Conservation (phyloP, 1,140 invertebrate species). For the Chelonus insularis region DNA sequence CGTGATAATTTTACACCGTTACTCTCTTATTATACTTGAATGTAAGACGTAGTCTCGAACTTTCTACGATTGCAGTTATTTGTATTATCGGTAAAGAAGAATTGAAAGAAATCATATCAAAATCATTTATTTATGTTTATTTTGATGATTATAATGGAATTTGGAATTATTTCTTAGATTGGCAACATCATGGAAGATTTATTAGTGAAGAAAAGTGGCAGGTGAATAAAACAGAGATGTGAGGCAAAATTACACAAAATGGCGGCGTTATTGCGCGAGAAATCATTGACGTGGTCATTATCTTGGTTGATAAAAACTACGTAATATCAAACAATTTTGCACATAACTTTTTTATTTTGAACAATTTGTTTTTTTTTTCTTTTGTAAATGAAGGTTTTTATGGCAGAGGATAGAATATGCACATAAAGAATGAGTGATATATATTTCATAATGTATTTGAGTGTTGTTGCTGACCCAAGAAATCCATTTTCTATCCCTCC, state of each 20-base stretch:
- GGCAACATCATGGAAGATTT: neutral
- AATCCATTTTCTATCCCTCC: slow-evolving; percentile 7
- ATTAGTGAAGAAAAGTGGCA: slow-evolving; percentile 12
- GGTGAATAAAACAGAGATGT: neutral
- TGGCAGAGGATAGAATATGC: no score
- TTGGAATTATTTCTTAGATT: no score
- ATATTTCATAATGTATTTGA: neutral
- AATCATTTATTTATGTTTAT: no score
- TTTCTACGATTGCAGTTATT: no score
- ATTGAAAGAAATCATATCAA: no score
- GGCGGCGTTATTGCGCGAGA: slow-evolving; percentile 1
- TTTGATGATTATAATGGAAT: no score
- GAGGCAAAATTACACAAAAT: slow-evolving; percentile 13
- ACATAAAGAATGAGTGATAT: neutral
- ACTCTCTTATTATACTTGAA: neutral
- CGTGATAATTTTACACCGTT: slow-evolving; percentile 1
- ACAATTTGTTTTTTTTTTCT: neutral
- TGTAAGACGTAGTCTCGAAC: no score
- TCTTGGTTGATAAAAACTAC: no score
- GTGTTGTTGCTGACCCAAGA: neutral
- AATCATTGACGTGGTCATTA: neutral
- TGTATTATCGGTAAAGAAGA: no score
- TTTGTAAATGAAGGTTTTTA: neutral
- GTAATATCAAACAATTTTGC: no score
- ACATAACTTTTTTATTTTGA: no score